These are phyloP conservation scores for Lysiphlebus fabarum DNA, from an alignment of 1,140 invertebrate genomes.

Conservation along the genomic window DNA sequence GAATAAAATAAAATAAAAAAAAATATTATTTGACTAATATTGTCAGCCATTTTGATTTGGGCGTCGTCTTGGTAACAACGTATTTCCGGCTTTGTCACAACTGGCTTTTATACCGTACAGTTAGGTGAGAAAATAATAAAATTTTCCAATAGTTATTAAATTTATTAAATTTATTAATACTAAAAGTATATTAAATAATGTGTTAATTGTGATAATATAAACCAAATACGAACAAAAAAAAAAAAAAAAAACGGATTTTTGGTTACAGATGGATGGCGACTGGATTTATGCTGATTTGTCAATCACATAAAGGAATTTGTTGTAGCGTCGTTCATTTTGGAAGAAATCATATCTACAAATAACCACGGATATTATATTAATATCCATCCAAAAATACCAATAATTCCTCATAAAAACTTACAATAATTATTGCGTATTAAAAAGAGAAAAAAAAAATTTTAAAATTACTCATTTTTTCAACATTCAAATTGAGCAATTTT, in stretches of 20 bases:
- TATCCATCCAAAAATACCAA: background rate
- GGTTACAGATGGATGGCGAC: conserved; percentile 37
- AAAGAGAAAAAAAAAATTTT: background rate
- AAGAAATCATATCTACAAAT: background rate
- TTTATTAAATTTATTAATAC: conserved; percentile 4
- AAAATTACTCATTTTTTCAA: background rate
- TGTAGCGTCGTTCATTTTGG: no score
- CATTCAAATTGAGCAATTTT: no score
- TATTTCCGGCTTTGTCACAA: conserved; percentile 32
- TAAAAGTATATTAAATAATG: conserved; percentile 24
- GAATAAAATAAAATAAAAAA: no score
- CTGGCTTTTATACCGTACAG: conserved; percentile 32
- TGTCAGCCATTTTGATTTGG: no score
- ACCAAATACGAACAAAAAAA: conserved; percentile 24
- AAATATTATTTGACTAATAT: no score
- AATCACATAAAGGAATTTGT: background rate
- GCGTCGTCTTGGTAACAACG: background rate
- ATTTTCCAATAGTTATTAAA: conserved; percentile 8
- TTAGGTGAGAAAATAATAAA: conserved; percentile 38
- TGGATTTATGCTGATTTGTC: conserved; percentile 34
- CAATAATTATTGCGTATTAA: background rate
- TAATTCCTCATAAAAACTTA: background rate
- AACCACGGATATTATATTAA: background rate
- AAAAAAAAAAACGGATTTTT: conserved; percentile 28
- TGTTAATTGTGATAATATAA: conserved; percentile 28